phyloP scores from a whole-genome alignment of 2,888 invertebrate species.

The Andrena dorsata region DNA sequence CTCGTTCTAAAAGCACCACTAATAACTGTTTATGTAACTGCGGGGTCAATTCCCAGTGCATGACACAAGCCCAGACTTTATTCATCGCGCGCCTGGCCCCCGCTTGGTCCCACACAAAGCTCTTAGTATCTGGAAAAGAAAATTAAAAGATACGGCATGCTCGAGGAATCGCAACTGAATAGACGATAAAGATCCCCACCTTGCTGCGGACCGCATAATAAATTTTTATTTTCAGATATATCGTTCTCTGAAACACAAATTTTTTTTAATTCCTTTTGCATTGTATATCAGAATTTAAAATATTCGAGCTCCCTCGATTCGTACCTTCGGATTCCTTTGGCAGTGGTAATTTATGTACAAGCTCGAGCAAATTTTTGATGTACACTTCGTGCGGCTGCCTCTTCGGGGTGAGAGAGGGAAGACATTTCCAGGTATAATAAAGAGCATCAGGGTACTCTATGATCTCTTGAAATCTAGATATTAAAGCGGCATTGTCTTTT shows the following conservation, averaged over 20 bases:
- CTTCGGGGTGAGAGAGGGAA: slow-evolving; percentile 87
- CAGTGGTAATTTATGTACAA: slow-evolving; percentile 87
- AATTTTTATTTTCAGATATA: slow-evolving; percentile 71
- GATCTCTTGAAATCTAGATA: slow-evolving; percentile 91
- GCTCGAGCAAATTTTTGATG: slow-evolving; percentile 88
- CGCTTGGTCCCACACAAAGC: slow-evolving; percentile 88
- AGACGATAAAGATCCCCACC: too few species aligned
- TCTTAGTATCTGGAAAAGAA: slow-evolving; percentile 58
- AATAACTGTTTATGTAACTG: slow-evolving; percentile 92
- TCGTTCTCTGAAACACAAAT: slow-evolving; percentile 69
- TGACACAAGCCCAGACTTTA: slow-evolving; percentile 91
- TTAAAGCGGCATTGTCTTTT: slow-evolving; percentile 87
- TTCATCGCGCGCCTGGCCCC: slow-evolving; percentile 88
- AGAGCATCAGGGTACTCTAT: slow-evolving; percentile 91
- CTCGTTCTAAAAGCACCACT: slow-evolving; percentile 92
- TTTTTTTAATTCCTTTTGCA: too few species aligned
- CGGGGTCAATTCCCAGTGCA: slow-evolving; percentile 90
- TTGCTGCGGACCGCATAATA: slow-evolving; percentile 78
- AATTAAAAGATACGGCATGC: not conserved
- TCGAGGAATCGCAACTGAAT: not conserved
- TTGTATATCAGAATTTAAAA: not conserved
- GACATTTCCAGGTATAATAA: slow-evolving; percentile 89
- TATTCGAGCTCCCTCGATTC: not conserved
- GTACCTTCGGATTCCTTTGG: slow-evolving; percentile 84
- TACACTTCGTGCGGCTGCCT: slow-evolving; percentile 86